Percentiles rank a stretch among this genome's conserved stretches.
These are phyloP conservation scores for Neodon shergylaensis DNA, from an alignment of 2,113 vertebrate genomes.

Conservation along the genomic window DNA sequence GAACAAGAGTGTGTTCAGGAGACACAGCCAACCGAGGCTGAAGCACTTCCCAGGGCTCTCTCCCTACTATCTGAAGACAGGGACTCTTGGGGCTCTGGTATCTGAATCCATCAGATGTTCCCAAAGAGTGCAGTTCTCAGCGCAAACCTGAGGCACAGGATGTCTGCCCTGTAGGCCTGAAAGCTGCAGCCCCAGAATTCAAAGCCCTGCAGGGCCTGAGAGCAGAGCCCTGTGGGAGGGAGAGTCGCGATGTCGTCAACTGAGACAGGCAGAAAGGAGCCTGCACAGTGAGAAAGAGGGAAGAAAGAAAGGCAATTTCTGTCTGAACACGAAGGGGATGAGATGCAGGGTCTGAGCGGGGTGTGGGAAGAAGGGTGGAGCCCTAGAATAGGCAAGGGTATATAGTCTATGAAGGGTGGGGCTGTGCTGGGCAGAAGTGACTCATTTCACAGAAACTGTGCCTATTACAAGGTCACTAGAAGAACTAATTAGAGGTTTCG, in stretches of 20 bases:
- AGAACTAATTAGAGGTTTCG: neutral
- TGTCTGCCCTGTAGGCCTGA: neutral
- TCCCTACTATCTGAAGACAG: slow-evolving; percentile 8
- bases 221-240: neutral
- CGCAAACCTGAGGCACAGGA: neutral
- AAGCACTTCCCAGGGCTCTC: slow-evolving; percentile 5
- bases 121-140: neutral
- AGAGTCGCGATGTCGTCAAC: neutral
- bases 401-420: neutral
- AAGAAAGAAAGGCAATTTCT: too few relatives aligned
- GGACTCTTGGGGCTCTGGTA: neutral
- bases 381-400: neutral
- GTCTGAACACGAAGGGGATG: neutral
- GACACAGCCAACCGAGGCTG: neutral
- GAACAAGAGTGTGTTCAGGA: neutral
- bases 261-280: too few relatives aligned
- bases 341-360: neutral
- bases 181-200: neutral
- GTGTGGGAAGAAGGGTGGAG: neutral
- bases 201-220: neutral
- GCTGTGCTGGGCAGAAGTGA: neutral
- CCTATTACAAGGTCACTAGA: neutral
- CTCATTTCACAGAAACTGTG: neutral
- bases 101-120: neutral
- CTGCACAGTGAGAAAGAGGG: too few relatives aligned